Conservation (phyloP, 2,113 vertebrate species). For the Antidorcas marsupialis region DNA sequence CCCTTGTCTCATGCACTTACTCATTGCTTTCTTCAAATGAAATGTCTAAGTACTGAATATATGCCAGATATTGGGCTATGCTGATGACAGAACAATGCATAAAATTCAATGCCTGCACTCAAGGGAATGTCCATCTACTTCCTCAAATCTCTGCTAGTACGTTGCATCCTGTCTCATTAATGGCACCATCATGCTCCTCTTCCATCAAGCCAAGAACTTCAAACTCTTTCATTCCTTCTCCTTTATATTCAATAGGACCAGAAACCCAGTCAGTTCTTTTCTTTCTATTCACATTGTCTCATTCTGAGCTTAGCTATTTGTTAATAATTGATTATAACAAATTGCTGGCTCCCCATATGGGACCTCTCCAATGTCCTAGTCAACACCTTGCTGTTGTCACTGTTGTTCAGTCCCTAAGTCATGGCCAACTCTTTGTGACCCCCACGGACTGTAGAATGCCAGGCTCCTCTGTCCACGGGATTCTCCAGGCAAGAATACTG, state of each 20-base stretch:
- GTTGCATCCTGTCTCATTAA: neutral
- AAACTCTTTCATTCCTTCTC: neutral
- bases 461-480: neutral
- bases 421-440: rapidly evolving
- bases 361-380: neutral
- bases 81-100: neutral
- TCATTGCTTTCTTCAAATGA: neutral
- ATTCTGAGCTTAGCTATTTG: neutral
- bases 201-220: neutral
- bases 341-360: neutral
- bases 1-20: neutral
- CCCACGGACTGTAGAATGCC: rapidly evolving
- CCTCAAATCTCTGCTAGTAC: neutral
- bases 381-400: neutral
- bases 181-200: rapidly evolving
- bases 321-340: neutral
- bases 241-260: neutral
- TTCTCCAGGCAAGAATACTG: neutral
- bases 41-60: neutral
- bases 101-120: neutral
- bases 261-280: neutral
- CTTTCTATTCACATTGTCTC: neutral
- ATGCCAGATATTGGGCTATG: rapidly evolving
- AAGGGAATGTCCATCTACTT: neutral
- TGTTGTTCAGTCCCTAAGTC: neutral